A percentile compares a stretch with the other conserved stretches of the same genome.
These are phyloP conservation scores for Nemopilema nomurai DNA, from an alignment of 30 jellyfish, hydroid and myxozoan genomes.

Conservation along the genomic window DNA sequence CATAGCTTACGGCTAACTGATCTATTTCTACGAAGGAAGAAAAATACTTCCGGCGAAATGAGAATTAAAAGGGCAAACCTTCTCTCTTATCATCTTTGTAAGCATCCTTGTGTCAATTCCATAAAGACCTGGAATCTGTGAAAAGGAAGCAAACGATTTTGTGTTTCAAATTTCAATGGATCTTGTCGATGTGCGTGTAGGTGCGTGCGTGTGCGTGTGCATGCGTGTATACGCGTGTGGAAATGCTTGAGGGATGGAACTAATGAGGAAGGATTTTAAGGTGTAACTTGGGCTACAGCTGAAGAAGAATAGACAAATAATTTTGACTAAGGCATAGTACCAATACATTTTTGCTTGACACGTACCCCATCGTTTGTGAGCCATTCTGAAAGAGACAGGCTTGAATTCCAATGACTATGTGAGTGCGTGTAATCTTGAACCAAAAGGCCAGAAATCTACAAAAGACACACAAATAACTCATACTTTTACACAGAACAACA, in stretches of 20 bases:
- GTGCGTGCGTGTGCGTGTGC: too few relatives aligned
- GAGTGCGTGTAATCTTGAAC: conserved; percentile 77
- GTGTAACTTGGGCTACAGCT: too few relatives aligned
- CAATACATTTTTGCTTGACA: neutral
- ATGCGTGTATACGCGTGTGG: too few relatives aligned
- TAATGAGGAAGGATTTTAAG: too few relatives aligned
- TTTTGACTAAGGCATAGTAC: too few relatives aligned
- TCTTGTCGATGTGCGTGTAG: too few relatives aligned
- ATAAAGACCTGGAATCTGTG: conserved; percentile 75
- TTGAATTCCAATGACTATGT: conserved; percentile 84
- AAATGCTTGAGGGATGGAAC: too few relatives aligned
- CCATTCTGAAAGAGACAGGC: conserved; percentile 76
- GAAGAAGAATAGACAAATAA: too few relatives aligned
- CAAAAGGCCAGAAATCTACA: conserved; percentile 72
- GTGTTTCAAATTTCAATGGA: too few relatives aligned
- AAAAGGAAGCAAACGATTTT: too few relatives aligned
- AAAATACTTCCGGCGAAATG: neutral
- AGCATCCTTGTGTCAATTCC: conserved; percentile 85
- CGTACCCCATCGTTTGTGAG: conserved; percentile 69
- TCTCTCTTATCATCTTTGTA: conserved; percentile 72
- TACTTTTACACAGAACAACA: too few relatives aligned
- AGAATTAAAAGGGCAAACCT: conserved; percentile 30
- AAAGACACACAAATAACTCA: neutral
- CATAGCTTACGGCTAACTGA: too few relatives aligned
- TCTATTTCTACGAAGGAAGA: neutral